phyloP scores from a whole-genome alignment of 2,113 vertebrate genomes.

The Bufo bufo region DNA sequence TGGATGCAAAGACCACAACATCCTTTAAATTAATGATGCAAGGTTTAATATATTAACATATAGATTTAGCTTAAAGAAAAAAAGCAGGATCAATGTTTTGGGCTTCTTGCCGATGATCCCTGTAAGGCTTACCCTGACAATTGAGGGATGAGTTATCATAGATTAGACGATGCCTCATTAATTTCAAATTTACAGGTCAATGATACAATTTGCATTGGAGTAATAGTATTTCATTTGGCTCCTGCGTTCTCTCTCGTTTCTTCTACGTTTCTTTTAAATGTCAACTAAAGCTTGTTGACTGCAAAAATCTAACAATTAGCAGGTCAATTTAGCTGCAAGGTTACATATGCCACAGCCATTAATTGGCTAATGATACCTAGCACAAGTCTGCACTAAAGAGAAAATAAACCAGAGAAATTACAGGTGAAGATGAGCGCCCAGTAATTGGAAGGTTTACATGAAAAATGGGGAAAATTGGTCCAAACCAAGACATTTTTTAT shows the following conservation, averaged over 20 bases:
- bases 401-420: neutral
- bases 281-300: constrained; percentile 8
- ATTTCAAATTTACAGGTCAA: constrained; percentile 24
- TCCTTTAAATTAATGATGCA: constrained; percentile 47
- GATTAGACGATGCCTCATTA: constrained; percentile 48
- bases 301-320: constrained; percentile 5
- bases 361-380: constrained; percentile 28
- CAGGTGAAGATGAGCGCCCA: neutral
- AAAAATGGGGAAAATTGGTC: no score
- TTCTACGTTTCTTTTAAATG: constrained; percentile 16
- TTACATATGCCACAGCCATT: constrained; percentile 1
- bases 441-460: neutral
- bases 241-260: constrained; percentile 26
- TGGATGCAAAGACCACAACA: constrained; percentile 17
- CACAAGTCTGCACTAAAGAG: neutral
- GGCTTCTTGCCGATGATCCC: constrained; percentile 21
- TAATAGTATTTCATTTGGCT: constrained; percentile 35
- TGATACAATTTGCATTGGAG: constrained; percentile 41
- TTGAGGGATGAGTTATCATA: constrained; percentile 41
- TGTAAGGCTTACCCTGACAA: constrained; percentile 30
- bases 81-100: constrained; percentile 32
- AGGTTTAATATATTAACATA: constrained; percentile 36
- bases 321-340: constrained; percentile 21
- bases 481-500: neutral
- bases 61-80: constrained; percentile 3